Base-by-base conservation (phyloP, 2,113 vertebrate species). In the Erinaceus europaeus region DNA sequence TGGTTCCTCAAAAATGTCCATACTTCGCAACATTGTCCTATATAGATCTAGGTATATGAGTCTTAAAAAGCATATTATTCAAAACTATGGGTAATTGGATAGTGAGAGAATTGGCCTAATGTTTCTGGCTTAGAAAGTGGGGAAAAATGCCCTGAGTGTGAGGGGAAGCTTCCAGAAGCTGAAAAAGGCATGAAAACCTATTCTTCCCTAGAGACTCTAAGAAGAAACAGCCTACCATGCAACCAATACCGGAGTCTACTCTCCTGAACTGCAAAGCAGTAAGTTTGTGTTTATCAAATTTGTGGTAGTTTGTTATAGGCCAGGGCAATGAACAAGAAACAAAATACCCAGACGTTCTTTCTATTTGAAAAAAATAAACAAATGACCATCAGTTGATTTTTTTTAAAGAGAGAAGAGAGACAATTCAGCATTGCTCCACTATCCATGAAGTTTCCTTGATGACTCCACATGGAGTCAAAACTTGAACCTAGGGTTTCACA, bases 291-390 rank as follows among this genome's bases (percentile, higher is more conserved):
- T 83, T 61, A 80, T 84, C 34, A 80, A 64, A 36, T 71, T 29
- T 75, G 20, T 55, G n/a, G 12, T 71, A 27, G 77, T 78, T 75
- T 78, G 38, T 59, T 65, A 65, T 52, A 52, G 13, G 23, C 18
- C 13, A 52, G 13, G 23, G 52, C 13, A 57, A 11, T 15, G 55
- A 61, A 62, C n/a, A 81, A 25, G 57, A 76, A 84, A 76, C 12
- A 0, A 34, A 85, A 86, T 7, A 61, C 27, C 44, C n/a, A n/a
- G n/a, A n/a, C n/a, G n/a, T n/a, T n/a, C n/a, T n/a, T n/a, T n/a
- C n/a, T n/a, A n/a, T n/a, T n/a, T 67, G 38, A 84, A 32, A 61
- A n/a, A 79, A 74, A 83, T 77, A 64, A 85, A 67, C 32, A 55
- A 78, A 67, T 59, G 25, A 57, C 12, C 59, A n/a, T n/a, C n/a